Percentiles rank a stretch among this genome's conserved stretches.
Conservation (phyloP, 1,140 invertebrate species). For the Samia ricini region DNA sequence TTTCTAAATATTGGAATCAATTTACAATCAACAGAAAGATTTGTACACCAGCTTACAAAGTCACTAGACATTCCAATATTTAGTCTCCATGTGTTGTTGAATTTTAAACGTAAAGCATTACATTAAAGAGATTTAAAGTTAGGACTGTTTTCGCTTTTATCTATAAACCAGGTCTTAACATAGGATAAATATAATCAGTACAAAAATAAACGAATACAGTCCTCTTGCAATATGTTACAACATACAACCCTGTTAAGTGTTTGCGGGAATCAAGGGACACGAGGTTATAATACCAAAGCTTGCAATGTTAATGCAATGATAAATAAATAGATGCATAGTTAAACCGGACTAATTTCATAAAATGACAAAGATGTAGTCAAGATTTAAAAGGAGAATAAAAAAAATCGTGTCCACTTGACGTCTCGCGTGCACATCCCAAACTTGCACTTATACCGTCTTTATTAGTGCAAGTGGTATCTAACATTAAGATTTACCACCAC, state of each 20-base stretch:
- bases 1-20: slow-evolving; percentile 73
- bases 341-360: slow-evolving; percentile 37
- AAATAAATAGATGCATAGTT: slow-evolving; percentile 46
- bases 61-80: slow-evolving; percentile 68
- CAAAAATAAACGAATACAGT: slow-evolving; percentile 32
- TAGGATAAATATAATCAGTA: slow-evolving; percentile 9
- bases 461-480: slow-evolving; percentile 44
- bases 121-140: slow-evolving; percentile 32
- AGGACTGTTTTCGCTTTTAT: slow-evolving; percentile 36
- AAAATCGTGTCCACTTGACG: slow-evolving; percentile 73
- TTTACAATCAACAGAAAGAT: slow-evolving; percentile 67
- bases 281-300: slow-evolving; percentile 53
- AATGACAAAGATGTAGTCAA: slow-evolving; percentile 24
- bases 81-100: slow-evolving; percentile 48
- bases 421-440: slow-evolving; percentile 46
- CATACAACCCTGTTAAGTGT: slow-evolving; percentile 62
- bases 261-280: slow-evolving; percentile 71
- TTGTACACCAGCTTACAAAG: slow-evolving; percentile 68
- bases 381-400: slow-evolving; percentile 34
- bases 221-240: slow-evolving; percentile 58
- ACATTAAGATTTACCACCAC: slow-evolving; percentile 78
- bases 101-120: slow-evolving; percentile 48
- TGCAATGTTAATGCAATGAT: slow-evolving; percentile 52
- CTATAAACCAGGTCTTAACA: neutral
- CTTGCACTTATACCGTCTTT: slow-evolving; percentile 26